Evolutionary conservation across 2,797 vertebrate genomes (phyloP).

Genomic region (Linurgus olivaceus): DNA sequence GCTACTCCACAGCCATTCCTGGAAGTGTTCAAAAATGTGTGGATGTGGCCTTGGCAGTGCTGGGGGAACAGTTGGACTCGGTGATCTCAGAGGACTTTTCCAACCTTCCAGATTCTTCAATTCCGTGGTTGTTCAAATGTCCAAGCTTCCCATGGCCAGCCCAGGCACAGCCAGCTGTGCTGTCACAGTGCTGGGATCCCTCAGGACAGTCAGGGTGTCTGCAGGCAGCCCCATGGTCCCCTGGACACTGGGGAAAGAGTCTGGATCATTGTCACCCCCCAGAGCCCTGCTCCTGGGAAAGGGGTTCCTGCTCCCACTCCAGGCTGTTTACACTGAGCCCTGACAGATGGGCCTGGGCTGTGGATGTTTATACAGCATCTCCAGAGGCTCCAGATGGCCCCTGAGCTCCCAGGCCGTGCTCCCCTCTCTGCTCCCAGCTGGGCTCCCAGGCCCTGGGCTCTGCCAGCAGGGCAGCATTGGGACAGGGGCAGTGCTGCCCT

Average conservation of each 20-base stretch:
- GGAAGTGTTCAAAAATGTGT: background rate
- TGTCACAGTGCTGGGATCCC: fast-evolving
- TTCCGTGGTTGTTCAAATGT: background rate
- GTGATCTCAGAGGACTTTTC: background rate
- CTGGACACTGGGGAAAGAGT: background rate
- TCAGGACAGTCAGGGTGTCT: background rate
- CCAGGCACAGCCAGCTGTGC: background rate
- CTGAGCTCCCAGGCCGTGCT: fast-evolving
- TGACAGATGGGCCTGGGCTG: background rate
- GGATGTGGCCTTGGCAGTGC: background rate
- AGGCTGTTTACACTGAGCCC: background rate
- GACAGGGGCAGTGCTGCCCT: background rate
- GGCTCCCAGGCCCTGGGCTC: background rate
- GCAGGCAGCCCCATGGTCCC: background rate
- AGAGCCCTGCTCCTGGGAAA: background rate
- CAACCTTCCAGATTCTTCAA: fast-evolving
- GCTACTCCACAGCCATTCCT: background rate
- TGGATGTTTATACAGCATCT: background rate
- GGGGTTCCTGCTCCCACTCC: background rate
- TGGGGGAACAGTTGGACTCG: background rate
- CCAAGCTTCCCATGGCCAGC: background rate
- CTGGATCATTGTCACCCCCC: fast-evolving
- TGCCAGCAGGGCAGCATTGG: fast-evolving
- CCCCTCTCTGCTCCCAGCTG: background rate
- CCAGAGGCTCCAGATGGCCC: background rate